Evolutionary conservation across 2,113 vertebrate genomes (phyloP).

Genomic region (Calyptommatus sinebrachiatus): DNA sequence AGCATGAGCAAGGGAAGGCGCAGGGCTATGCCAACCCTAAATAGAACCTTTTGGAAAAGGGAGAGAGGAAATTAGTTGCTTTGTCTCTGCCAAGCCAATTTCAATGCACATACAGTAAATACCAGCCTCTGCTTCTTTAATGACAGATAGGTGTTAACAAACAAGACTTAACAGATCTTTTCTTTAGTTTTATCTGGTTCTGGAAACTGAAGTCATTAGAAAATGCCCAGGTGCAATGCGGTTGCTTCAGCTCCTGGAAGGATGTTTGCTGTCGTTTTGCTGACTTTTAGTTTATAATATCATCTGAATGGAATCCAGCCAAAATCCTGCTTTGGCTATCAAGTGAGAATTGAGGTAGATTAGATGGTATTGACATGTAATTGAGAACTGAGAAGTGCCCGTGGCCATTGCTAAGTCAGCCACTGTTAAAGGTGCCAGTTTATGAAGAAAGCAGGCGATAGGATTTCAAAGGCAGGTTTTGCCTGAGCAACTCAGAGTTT

Average conservation of each 20-base stretch:
- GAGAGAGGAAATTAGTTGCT: neutral
- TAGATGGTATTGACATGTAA: neutral
- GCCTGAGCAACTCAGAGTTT: neutral
- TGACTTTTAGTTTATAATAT: neutral
- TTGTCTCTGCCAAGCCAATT: neutral
- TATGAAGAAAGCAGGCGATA: neutral
- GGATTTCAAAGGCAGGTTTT: neutral
- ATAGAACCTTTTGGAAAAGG: neutral
- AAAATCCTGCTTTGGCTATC: fast-evolving
- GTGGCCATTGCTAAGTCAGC: too few relatives aligned
- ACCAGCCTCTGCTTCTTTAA: neutral
- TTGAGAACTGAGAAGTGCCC: neutral
- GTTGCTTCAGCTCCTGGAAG: fast-evolving
- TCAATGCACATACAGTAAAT: neutral
- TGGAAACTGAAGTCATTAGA: neutral
- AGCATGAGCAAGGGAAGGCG: too few relatives aligned
- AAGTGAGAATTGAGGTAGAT: neutral
- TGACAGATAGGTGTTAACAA: neutral
- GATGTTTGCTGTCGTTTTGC: conserved; percentile 21
- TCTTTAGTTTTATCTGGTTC: neutral
- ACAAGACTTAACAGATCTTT: neutral
- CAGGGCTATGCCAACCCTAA: neutral
- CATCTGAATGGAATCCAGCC: fast-evolving
- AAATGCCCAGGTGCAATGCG: neutral
- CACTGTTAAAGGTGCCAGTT: neutral